Evolutionary conservation across 2,797 vertebrate species (phyloP).

Genomic region (Cyprinella venusta): DNA sequence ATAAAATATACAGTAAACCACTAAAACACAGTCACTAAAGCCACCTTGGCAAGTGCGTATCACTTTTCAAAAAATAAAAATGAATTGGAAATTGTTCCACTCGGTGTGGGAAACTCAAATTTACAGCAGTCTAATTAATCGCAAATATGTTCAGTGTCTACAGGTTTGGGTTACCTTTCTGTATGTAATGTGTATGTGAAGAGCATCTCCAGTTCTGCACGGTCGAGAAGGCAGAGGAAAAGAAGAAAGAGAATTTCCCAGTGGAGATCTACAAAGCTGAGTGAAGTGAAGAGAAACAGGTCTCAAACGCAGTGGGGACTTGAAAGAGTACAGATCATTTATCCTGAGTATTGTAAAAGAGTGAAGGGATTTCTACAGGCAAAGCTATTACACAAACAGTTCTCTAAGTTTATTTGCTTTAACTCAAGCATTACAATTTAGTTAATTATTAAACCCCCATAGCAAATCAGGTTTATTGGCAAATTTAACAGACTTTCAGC

Average conservation of each 20-base stretch:
- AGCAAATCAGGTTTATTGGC: no score
- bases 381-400: not conserved
- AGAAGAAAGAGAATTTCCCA: constrained; percentile 34
- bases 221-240: constrained; percentile 1
- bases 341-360: constrained; percentile 19
- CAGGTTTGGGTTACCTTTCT: not conserved
- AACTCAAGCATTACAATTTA: not conserved
- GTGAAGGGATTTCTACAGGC: constrained; percentile 1
- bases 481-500: no score
- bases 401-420: not conserved
- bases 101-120: not conserved
- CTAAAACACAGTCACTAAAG: not conserved
- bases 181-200: constrained; percentile 17
- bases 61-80: not conserved
- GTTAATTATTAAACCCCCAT: no score
- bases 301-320: constrained; percentile 27
- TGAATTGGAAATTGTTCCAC: not conserved
- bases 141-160: not conserved
- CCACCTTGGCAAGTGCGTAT: not conserved
- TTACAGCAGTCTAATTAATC: not conserved
- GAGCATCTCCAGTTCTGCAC: constrained; percentile 47
- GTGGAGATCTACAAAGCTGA: not conserved
- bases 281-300: constrained; percentile 29
- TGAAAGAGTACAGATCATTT: constrained; percentile 22
- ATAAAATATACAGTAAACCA: not conserved